phyloP scores from a whole-genome alignment of 2,113 vertebrate species.

The Chionis minor region DNA sequence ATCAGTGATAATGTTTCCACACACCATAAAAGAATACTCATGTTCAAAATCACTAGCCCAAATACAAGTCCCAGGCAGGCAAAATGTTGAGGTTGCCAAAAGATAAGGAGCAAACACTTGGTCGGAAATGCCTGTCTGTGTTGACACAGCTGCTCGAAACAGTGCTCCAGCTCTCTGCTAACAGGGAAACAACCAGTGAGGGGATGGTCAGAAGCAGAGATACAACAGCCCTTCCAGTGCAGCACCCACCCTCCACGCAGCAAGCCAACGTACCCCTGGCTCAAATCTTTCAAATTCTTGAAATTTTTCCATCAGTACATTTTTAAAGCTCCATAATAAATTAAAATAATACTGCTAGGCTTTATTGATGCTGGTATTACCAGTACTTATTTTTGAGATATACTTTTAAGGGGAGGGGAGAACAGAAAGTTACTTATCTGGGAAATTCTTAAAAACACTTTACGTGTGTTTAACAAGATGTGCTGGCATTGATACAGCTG shows the following conservation, averaged over 20 bases:
- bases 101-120: neutral
- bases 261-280: neutral
- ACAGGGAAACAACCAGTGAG: neutral
- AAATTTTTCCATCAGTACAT: too few species aligned
- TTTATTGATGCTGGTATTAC: too few species aligned
- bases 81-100: neutral
- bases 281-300: neutral
- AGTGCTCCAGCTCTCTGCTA: neutral
- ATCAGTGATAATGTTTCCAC: neutral
- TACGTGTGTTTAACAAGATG: neutral
- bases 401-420: neutral
- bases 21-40: neutral
- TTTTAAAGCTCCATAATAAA: neutral
- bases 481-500: too few species aligned
- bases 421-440: neutral
- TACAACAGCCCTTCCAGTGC: neutral
- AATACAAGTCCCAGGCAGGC: neutral
- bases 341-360: neutral
- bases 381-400: neutral
- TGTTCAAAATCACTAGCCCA: neutral
- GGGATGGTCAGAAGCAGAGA: neutral
- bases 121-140: neutral
- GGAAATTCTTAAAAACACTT: neutral
- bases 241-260: neutral
- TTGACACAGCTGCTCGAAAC: neutral